These are phyloP conservation scores for Peromyscus californicus DNA, from an alignment of 2,113 vertebrate species.

Conservation along the genomic window DNA sequence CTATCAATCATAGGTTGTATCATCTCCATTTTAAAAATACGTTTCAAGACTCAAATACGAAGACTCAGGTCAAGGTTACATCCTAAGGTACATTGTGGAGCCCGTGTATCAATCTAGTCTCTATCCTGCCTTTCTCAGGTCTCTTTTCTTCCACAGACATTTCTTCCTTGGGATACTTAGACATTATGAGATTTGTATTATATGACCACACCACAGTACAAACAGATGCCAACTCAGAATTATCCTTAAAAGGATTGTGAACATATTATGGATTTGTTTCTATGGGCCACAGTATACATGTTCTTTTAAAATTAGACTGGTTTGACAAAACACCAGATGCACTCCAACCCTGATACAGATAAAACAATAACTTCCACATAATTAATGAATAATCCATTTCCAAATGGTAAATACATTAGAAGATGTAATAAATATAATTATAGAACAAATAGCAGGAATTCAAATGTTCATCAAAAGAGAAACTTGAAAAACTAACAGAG, in stretches of 20 bases:
- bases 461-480: slow-evolving; percentile 70
- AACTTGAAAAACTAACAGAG: slow-evolving; percentile 40
- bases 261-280: slow-evolving; percentile 35
- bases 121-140: not conserved
- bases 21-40: slow-evolving; percentile 33
- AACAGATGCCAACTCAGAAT: slow-evolving; percentile 26
- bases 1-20: not conserved
- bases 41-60: not conserved
- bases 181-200: slow-evolving; percentile 14
- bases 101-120: not conserved
- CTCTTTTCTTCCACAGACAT: slow-evolving; percentile 11
- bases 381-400: slow-evolving; percentile 61
- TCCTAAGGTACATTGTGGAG: not conserved
- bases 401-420: slow-evolving; percentile 59
- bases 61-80: not conserved
- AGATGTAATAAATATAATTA: slow-evolving; percentile 64
- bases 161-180: slow-evolving; percentile 5
- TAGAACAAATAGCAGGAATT: slow-evolving; percentile 35
- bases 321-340: slow-evolving; percentile 50
- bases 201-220: not conserved
- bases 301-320: slow-evolving; percentile 58
- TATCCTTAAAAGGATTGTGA: not conserved
- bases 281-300: not conserved
- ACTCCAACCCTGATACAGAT: slow-evolving; percentile 6
- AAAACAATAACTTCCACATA: slow-evolving; percentile 45